A percentile compares a stretch with the other conserved stretches of the same genome.
Conservation (phyloP, 2,888 invertebrate genomes). For the Halictus ligatus region DNA sequence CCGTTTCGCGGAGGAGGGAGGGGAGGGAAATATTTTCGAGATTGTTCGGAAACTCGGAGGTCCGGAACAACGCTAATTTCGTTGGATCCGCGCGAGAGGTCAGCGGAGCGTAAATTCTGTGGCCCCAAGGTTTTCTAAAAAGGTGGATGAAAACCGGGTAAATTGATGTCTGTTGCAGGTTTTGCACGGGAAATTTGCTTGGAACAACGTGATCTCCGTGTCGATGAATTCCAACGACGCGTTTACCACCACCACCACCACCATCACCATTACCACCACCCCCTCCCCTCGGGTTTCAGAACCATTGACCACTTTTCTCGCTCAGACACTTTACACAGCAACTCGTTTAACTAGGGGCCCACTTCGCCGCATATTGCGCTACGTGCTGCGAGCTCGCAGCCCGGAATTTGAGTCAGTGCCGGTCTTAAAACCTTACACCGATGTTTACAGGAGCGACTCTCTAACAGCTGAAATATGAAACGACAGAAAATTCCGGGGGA, state of each 20-base stretch:
- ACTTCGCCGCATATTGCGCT: conserved; percentile 54
- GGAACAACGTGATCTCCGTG: conserved; percentile 41
- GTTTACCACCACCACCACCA: conserved; percentile 8
- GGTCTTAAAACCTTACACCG: conserved; percentile 40
- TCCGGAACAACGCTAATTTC: neutral
- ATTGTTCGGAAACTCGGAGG: neutral
- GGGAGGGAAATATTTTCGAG: neutral
- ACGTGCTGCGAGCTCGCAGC: conserved; percentile 42
- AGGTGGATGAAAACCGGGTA: neutral
- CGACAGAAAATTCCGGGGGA: neutral
- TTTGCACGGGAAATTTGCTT: conserved; percentile 41
- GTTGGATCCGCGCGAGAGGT: neutral
- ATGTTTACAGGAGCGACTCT: conserved; percentile 38
- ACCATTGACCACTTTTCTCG: conserved; percentile 51
- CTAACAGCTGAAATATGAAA: conserved; percentile 47
- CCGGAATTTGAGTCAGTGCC: conserved; percentile 47
- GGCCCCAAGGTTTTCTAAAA: neutral
- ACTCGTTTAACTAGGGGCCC: conserved; percentile 44
- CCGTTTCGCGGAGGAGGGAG: too few relatives aligned
- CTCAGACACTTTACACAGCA: conserved; percentile 32
- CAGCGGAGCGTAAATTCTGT: conserved; percentile 3
- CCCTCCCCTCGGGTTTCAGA: neutral
- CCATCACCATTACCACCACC: too few relatives aligned
- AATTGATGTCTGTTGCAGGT: conserved; percentile 13
- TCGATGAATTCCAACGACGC: conserved; percentile 47